Percentiles rank a stretch among this genome's conserved stretches.
These are phyloP conservation scores for Laterallus jamaicensis DNA, from an alignment of 2,113 vertebrate species.

Conservation along the genomic window DNA sequence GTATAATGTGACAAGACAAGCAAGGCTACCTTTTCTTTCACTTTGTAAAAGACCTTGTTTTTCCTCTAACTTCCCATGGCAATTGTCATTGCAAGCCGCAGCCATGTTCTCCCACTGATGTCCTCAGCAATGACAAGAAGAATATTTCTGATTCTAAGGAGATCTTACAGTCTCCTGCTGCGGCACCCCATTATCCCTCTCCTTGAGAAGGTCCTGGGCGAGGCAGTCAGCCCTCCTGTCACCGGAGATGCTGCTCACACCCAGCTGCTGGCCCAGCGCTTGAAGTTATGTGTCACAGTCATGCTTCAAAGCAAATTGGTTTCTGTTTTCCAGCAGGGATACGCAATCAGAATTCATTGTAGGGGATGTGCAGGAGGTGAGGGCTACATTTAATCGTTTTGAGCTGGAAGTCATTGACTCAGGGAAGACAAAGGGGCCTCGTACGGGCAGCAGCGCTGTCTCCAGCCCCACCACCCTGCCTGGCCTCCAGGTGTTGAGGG, in stretches of 20 bases:
- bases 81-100: slow-evolving; percentile 49
- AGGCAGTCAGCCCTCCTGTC: slow-evolving; percentile 18
- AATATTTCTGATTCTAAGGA: slow-evolving; percentile 62
- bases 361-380: background rate
- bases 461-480: fast-evolving
- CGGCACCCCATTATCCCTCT: slow-evolving; percentile 37
- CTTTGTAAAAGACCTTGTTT: slow-evolving; percentile 41
- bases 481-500: background rate
- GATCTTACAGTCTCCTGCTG: slow-evolving; percentile 14
- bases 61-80: slow-evolving; percentile 46
- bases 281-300: background rate
- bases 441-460: fast-evolving
- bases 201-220: background rate
- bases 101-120: slow-evolving; percentile 50
- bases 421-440: background rate
- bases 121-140: slow-evolving; percentile 62
- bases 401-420: background rate
- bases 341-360: background rate
- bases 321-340: background rate
- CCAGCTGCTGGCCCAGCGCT: background rate
- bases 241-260: background rate
- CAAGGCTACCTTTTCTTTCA: slow-evolving; percentile 25
- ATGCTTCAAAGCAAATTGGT: background rate
- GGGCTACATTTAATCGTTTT: background rate
- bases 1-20: slow-evolving; percentile 53